Conservation (phyloP, 2,797 vertebrate species). For the Prionace glauca region DNA sequence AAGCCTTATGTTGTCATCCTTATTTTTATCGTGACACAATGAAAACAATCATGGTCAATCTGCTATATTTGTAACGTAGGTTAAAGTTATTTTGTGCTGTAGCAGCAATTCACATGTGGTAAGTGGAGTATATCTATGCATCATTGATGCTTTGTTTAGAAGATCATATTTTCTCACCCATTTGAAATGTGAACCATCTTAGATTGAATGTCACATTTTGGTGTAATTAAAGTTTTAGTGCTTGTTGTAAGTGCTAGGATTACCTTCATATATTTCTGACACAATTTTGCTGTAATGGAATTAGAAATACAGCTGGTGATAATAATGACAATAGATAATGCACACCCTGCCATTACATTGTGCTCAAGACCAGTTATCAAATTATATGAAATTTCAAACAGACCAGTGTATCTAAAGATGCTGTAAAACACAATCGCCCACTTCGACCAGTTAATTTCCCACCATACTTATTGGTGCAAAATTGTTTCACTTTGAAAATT, state of each 20-base stretch:
- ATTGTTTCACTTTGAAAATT: neutral
- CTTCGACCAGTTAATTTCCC: neutral
- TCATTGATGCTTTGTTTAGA: neutral
- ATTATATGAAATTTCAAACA: neutral
- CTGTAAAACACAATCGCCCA: neutral
- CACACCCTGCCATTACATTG: neutral
- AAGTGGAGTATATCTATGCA: neutral
- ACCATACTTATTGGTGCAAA: neutral
- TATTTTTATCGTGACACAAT: conserved; percentile 11
- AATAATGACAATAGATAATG: neutral
- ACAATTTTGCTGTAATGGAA: neutral
- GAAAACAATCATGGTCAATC: conserved; percentile 16
- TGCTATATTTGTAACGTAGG: neutral
- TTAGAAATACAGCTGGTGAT: neutral
- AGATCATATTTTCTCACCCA: neutral
- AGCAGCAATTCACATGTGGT: conserved; percentile 23
- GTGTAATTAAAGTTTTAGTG: neutral
- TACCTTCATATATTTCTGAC: neutral
- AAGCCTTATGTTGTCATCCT: neutral
- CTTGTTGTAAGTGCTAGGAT: neutral
- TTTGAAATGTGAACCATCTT: neutral
- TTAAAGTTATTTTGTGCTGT: neutral
- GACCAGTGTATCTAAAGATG: neutral
- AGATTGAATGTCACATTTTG: neutral
- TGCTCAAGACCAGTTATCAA: neutral